Evolutionary conservation across 2,888 invertebrate genomes (phyloP).

Genomic region (Cerceris ruficornis): DNA sequence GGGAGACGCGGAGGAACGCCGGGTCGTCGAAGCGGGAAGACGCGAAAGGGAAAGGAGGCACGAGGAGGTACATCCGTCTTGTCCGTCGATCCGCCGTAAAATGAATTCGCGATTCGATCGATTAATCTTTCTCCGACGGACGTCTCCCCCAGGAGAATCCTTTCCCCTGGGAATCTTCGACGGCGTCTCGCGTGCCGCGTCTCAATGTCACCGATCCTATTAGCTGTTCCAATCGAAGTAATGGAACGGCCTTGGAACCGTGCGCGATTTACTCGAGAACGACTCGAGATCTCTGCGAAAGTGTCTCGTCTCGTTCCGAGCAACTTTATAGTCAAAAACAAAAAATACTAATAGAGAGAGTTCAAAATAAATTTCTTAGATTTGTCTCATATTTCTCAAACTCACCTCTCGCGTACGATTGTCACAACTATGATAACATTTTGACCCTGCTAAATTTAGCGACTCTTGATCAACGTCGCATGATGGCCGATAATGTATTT

Average conservation of each 20-base stretch:
- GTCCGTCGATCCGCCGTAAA: conserved; percentile 57
- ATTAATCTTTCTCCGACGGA: conserved; percentile 53
- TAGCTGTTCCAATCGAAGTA: conserved; percentile 23
- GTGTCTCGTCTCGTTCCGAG: background rate
- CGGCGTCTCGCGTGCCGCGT: background rate
- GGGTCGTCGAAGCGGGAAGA: background rate
- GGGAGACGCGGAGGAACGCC: background rate
- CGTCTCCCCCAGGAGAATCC: conserved; percentile 13
- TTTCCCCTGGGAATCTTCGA: conserved; percentile 8
- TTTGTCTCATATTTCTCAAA: too few relatives aligned
- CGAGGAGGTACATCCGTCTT: conserved; percentile 50
- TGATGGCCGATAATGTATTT: too few relatives aligned
- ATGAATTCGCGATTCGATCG: conserved; percentile 61
- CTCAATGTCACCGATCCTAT: conserved; percentile 3
- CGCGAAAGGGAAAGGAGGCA: background rate
- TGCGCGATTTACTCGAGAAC: background rate
- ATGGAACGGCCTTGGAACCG: conserved; percentile 7
- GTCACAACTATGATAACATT: too few relatives aligned
- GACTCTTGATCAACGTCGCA: too few relatives aligned
- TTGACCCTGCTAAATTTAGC: too few relatives aligned
- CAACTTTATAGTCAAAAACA: too few relatives aligned
- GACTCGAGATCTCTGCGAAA: background rate
- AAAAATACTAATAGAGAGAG: too few relatives aligned
- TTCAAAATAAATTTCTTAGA: too few relatives aligned
- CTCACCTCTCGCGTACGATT: too few relatives aligned